These are phyloP conservation scores for Lacerta bilineata DNA, from an alignment of 2,797 vertebrate species.

Conservation along the genomic window DNA sequence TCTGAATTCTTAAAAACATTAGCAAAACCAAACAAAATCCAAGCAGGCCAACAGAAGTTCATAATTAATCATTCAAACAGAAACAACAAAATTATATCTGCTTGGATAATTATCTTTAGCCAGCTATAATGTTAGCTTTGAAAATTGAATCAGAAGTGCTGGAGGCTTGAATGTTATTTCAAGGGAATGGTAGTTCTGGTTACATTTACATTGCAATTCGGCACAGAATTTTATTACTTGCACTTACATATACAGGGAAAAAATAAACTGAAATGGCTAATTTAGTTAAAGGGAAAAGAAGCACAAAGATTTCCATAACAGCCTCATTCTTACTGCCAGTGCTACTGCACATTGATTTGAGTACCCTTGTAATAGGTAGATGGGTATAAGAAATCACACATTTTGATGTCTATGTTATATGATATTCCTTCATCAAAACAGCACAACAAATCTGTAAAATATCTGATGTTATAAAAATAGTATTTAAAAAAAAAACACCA, in stretches of 20 bases:
- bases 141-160: conserved; percentile 34
- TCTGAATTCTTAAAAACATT: background rate
- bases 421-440: background rate
- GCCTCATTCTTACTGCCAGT: background rate
- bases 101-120: conserved; percentile 34
- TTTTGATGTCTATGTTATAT: background rate
- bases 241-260: background rate
- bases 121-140: conserved; percentile 28
- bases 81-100: conserved; percentile 29
- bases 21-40: background rate
- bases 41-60: background rate
- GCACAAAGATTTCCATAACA: background rate
- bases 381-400: background rate
- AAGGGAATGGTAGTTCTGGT: conserved; percentile 8
- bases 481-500: background rate
- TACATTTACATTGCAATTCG: background rate
- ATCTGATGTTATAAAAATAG: background rate
- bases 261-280: background rate
- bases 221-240: conserved; percentile 9
- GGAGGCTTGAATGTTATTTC: conserved; percentile 29
- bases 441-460: background rate
- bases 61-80: conserved; percentile 34
- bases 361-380: background rate
- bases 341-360: background rate
- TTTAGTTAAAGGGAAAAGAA: conserved; percentile 11